Evolutionary conservation across 2,797 vertebrate species (phyloP).

Genomic region (Silurus lanzhouensis): DNA sequence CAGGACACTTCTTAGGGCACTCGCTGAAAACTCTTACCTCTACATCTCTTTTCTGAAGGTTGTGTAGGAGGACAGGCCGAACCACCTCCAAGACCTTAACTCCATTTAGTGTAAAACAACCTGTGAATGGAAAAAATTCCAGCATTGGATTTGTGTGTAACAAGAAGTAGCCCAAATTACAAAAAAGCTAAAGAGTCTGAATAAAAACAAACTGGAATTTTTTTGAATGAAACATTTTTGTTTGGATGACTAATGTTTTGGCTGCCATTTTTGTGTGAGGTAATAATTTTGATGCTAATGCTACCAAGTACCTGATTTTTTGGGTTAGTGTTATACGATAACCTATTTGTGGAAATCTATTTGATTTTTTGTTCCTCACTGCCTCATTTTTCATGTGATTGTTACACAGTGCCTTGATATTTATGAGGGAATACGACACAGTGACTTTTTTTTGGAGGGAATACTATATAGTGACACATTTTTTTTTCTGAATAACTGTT

Average conservation of each 20-base stretch:
- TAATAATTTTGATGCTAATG: neutral
- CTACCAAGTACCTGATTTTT: neutral
- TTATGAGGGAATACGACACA: neutral
- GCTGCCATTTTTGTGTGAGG: neutral
- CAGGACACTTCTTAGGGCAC: too few relatives aligned
- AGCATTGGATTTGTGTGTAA: neutral
- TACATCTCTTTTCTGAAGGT: slow-evolving; percentile 68
- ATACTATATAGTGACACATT: too few relatives aligned
- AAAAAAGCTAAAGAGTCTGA: neutral
- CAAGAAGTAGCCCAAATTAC: neutral
- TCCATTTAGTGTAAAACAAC: slow-evolving; percentile 57
- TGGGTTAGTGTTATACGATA: neutral
- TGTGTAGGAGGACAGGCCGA: slow-evolving; percentile 71
- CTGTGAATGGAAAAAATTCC: slow-evolving; percentile 53
- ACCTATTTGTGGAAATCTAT: neutral
- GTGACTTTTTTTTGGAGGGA: neutral
- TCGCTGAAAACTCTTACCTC: slow-evolving; percentile 58
- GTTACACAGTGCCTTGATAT: neutral
- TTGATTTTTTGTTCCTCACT: neutral
- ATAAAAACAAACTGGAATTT: neutral
- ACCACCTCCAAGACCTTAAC: slow-evolving; percentile 70
- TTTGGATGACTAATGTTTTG: neutral
- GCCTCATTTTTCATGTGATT: neutral
- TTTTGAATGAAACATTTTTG: neutral
- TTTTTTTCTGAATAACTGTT: neutral